Conservation (phyloP, 2,888 invertebrate species). For the Bombylius major region DNA sequence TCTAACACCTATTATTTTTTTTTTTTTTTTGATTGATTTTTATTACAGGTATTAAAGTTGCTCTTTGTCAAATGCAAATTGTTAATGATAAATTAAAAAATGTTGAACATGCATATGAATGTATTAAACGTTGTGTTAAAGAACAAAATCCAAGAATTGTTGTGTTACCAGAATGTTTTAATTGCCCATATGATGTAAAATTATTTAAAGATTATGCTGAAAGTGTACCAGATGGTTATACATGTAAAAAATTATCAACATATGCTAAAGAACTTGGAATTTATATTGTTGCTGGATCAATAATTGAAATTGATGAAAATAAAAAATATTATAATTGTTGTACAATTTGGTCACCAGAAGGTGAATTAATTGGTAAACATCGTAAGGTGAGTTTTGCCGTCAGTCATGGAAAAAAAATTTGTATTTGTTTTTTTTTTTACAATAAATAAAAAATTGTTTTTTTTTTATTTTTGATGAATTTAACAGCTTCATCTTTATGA, state of each 20-base stretch:
- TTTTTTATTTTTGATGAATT: neutral
- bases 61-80: conserved; percentile 65
- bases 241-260: conserved; percentile 53
- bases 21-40: neutral
- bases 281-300: conserved; percentile 78
- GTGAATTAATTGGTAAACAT: conserved; percentile 64
- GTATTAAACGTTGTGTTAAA: conserved; percentile 54
- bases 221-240: conserved; percentile 66
- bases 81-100: conserved; percentile 58
- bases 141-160: conserved; percentile 47
- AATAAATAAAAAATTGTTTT: neutral
- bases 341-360: conserved; percentile 69
- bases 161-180: conserved; percentile 80
- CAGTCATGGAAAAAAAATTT: no score
- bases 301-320: conserved; percentile 62
- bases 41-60: conserved; percentile 39
- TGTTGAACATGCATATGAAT: conserved; percentile 50
- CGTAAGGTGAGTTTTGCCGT: conserved; percentile 64
- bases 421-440: neutral
- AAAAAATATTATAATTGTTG: conserved; percentile 72
- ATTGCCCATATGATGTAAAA: conserved; percentile 76
- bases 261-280: conserved; percentile 65
- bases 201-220: conserved; percentile 80
- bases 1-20: neutral
- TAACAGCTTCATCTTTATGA: conserved; percentile 83